Conservation (phyloP, 2,888 invertebrate species). For the Dicyrtomina minuta region DNA sequence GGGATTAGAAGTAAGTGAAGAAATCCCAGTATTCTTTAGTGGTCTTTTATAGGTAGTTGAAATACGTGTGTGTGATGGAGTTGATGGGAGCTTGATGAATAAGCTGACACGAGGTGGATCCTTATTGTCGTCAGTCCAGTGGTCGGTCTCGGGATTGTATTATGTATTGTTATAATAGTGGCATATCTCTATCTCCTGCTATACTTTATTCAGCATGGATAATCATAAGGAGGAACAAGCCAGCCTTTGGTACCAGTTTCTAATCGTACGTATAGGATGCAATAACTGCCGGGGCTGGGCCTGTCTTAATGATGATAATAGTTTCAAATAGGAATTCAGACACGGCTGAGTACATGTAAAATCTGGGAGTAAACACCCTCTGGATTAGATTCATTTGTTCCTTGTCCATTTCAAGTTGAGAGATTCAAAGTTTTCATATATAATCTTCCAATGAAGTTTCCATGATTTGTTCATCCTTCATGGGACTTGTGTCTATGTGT, state of each 20-base stretch:
- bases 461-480: background rate
- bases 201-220: background rate
- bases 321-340: slow-evolving; percentile 10
- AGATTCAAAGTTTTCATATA: slow-evolving; percentile 16
- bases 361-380: slow-evolving; percentile 6
- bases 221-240: too few relatives aligned
- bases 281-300: slow-evolving; percentile 16
- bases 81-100: slow-evolving; percentile 28
- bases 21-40: slow-evolving; percentile 16
- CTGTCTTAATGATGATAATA: slow-evolving; percentile 18
- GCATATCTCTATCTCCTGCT: background rate
- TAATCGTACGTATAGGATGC: background rate
- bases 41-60: background rate
- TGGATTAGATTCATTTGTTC: slow-evolving; percentile 17
- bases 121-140: background rate
- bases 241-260: too few relatives aligned
- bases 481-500: background rate
- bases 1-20: slow-evolving; percentile 25
- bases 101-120: slow-evolving; percentile 27
- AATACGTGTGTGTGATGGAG: slow-evolving; percentile 5
- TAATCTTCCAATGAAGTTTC: too few relatives aligned
- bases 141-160: background rate
- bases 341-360: slow-evolving; percentile 1
- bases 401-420: slow-evolving; percentile 7
- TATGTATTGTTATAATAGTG: background rate